Evolutionary conservation across 2,888 invertebrate species (phyloP).

Genomic region (Dolomedes plantarius): DNA sequence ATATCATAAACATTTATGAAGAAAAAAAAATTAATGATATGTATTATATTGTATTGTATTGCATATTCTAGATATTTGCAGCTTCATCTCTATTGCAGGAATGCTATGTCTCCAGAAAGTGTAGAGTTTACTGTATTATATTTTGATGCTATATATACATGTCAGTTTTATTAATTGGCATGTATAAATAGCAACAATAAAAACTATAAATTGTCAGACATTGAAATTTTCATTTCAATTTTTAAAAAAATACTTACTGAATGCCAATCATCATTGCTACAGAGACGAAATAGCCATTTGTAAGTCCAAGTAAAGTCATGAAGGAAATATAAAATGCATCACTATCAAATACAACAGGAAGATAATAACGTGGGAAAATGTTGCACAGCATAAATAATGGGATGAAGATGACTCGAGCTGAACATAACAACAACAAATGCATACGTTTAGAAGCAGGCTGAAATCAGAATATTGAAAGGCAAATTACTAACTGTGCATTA

Average conservation of each 20-base stretch:
- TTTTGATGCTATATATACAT: no score
- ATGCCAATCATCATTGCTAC: conserved; percentile 90
- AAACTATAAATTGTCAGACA: no score
- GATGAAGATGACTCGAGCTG: conserved; percentile 84
- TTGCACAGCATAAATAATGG: conserved; percentile 93
- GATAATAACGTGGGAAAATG: conserved; percentile 85
- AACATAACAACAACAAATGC: conserved; percentile 80
- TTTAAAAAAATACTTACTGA: conserved; percentile 57
- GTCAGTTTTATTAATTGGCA: no score
- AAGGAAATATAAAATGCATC: conserved; percentile 82
- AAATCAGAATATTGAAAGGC: not conserved
- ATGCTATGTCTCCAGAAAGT: no score
- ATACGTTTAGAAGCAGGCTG: conserved; percentile 44
- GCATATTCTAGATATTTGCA: no score
- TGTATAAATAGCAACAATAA: no score
- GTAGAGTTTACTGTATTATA: no score
- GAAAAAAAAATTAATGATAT: no score
- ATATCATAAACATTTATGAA: no score
- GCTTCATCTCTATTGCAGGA: no score
- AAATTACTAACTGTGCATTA: not conserved
- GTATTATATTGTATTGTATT: no score
- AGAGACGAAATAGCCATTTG: conserved; percentile 94
- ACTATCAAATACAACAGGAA: conserved; percentile 86
- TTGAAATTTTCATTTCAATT: no score
- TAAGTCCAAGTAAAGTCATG: conserved; percentile 86